Base-by-base conservation (phyloP, 1,140 invertebrate genomes). In the Nixonia krombeini region DNA sequence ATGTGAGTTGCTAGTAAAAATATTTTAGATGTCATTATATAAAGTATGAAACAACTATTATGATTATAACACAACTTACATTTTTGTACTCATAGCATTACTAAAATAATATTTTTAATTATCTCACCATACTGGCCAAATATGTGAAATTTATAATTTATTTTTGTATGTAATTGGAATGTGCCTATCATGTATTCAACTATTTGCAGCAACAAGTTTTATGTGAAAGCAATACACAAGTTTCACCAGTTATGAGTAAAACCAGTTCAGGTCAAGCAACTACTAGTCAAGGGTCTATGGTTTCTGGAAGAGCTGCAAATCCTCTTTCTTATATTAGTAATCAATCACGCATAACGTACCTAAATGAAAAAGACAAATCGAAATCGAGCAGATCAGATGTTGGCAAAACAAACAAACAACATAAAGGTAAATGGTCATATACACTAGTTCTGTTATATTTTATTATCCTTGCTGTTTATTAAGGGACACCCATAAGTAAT, bases 341-440 rank as follows among this genome's bases (percentile, higher is more conserved):
- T 81, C 83, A 86, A 10, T 74, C 87, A 7, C 84, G 86, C 47
- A 71, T 87, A 21, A 80, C 84, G 7, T 90, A 88, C 69, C 73
- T 89, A 3, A 90, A 90, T 72, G 89, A 90, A 56, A 87, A 88
- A 65, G 86, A 88, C 28, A 78, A 81, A 51, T 66, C 77, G 53
- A 82, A 79, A 76, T 59, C 74, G 69, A 81, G 56, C 70, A 75
- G 75, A 51, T 66, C 77, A 2, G 83, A 84, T 25, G 73, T 80
- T 51, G 82, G 81, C 31, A 81, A 82, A 75, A 77, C 83, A 5
- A 82, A 79, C 57, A 85, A 82, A 62, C 79, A 85, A 31, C 86
- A 87, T 44, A 86, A 85, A 87, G 87, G 87, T 88, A 86, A 57
- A 16, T 51, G 8, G 8, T n/a, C n/a, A 35, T 33, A 18, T 23